Evolutionary conservation across 2,113 vertebrate genomes (phyloP).

Genomic region (Okapia johnstoni): DNA sequence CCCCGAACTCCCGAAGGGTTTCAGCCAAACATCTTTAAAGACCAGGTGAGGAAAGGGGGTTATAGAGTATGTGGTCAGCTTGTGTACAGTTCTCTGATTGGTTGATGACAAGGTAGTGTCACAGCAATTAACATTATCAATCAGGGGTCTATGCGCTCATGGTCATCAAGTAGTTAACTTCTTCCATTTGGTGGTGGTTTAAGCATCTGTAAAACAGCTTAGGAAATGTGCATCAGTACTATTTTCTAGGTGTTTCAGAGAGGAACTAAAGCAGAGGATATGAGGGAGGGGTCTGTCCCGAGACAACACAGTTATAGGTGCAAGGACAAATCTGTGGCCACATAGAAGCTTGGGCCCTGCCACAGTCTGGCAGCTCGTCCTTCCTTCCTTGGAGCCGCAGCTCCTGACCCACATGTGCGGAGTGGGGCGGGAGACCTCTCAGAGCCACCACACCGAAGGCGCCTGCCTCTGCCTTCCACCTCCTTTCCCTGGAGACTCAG

Average conservation of each 20-base stretch:
- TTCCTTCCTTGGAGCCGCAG: background rate
- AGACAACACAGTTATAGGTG: background rate
- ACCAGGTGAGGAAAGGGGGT: background rate
- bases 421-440: background rate
- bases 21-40: background rate
- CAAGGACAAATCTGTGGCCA: background rate
- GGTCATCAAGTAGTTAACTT: background rate
- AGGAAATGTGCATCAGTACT: background rate
- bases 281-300: background rate
- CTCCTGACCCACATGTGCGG: background rate
- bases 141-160: fast-evolving
- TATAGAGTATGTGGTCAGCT: background rate
- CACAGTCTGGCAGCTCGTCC: background rate
- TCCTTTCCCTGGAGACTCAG: background rate
- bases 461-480: background rate
- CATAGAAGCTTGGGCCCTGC: background rate
- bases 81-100: background rate
- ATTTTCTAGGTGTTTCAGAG: background rate
- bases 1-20: background rate
- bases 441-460: fast-evolving
- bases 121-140: background rate
- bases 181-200: background rate
- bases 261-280: background rate
- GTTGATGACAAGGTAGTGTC: background rate
- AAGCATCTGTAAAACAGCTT: background rate